Conservation (phyloP, 2,113 vertebrate genomes). For the Salvelinus alpinus region DNA sequence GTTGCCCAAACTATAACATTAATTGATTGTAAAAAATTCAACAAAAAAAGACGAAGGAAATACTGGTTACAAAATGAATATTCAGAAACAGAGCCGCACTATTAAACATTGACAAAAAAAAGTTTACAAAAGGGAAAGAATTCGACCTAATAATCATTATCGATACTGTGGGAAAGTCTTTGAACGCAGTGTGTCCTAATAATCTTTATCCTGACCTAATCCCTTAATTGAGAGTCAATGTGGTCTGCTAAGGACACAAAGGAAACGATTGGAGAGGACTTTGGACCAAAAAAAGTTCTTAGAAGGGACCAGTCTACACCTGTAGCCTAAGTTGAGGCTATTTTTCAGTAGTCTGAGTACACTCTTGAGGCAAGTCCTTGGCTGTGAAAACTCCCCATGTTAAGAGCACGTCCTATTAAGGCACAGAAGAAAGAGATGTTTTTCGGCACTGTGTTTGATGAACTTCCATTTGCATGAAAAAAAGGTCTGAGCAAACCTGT, state of each 20-base stretch:
- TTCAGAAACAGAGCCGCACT: neutral
- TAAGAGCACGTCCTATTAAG: slow-evolving; percentile 70
- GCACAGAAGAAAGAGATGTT: slow-evolving; percentile 71
- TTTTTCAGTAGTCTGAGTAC: slow-evolving; percentile 65
- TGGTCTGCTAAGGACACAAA: slow-evolving; percentile 61
- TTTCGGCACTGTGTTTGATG: slow-evolving; percentile 75
- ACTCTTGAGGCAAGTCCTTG: slow-evolving; percentile 68
- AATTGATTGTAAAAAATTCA: neutral
- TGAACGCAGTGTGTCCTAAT: slow-evolving; percentile 60
- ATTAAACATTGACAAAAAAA: neutral
- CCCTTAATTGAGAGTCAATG: slow-evolving; percentile 73
- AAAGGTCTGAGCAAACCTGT: slow-evolving; percentile 73
- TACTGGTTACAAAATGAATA: neutral
- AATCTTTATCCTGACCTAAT: slow-evolving; percentile 61
- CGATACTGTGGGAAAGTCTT: slow-evolving; percentile 62
- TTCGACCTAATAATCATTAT: neutral
- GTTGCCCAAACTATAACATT: neutral
- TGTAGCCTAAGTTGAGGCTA: slow-evolving; percentile 51
- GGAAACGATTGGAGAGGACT: slow-evolving; percentile 40
- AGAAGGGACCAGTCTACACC: slow-evolving; percentile 61
- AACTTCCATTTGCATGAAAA: slow-evolving; percentile 79
- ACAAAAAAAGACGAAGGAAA: neutral
- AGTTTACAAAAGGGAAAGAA: neutral
- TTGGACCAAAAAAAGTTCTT: slow-evolving; percentile 44
- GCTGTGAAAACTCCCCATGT: slow-evolving; percentile 72